Conservation (phyloP, 2,797 vertebrate genomes). For the Prionace glauca region DNA sequence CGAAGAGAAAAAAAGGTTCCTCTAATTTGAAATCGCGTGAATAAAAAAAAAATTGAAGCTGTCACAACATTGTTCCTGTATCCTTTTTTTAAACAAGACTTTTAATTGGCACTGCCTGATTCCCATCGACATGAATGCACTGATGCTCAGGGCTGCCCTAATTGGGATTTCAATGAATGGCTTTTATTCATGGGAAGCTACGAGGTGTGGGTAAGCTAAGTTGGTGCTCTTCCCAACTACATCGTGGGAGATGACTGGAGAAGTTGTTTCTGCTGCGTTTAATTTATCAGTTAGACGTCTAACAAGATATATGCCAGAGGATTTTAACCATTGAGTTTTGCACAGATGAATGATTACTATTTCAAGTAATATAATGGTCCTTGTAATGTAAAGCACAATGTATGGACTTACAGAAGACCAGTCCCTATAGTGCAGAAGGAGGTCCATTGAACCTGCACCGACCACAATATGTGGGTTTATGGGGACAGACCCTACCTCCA, state of each 20-base stretch:
- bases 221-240: not conserved
- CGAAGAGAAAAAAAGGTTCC: slow-evolving; percentile 12
- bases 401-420: not conserved
- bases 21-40: slow-evolving; percentile 1
- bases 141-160: not conserved
- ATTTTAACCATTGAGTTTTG: not conserved
- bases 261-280: not conserved
- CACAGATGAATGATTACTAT: not conserved
- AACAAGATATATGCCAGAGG: not conserved
- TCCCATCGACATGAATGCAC: not conserved
- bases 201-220: not conserved
- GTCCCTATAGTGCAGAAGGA: too few species aligned
- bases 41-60: not conserved
- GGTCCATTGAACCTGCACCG: too few species aligned
- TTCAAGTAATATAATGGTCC: not conserved
- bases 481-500: too few species aligned
- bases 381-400: not conserved
- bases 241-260: not conserved
- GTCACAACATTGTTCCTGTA: slow-evolving; percentile 7
- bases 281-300: not conserved
- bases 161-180: slow-evolving; percentile 26
- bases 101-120: slow-evolving; percentile 10
- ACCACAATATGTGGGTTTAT: too few species aligned
- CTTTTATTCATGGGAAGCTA: not conserved
- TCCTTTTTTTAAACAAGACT: not conserved